Percentiles rank a stretch among this genome's conserved stretches.
Evolutionary conservation across 1,140 invertebrate species (phyloP).

Genomic region (Galendromus occidentalis): DNA sequence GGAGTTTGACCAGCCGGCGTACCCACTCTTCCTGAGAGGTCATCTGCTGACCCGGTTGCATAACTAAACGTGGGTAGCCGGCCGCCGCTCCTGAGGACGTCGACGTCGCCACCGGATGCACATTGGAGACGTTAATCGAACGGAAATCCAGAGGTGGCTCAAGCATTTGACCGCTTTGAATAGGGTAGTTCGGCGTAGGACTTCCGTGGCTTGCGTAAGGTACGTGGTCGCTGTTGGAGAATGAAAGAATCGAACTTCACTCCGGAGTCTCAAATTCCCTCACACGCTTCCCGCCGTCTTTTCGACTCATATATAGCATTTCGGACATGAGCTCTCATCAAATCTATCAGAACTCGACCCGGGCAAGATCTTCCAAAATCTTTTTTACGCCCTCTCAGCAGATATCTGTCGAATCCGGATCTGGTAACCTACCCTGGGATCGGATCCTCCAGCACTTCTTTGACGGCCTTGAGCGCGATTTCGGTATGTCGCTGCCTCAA

Average conservation of each 20-base stretch:
- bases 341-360: too few species aligned
- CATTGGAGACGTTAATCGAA: conserved; percentile 4
- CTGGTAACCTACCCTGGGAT: too few species aligned
- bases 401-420: too few species aligned
- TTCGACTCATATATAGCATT: too few species aligned
- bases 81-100: background rate
- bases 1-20: background rate
- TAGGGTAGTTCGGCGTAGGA: background rate
- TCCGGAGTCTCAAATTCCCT: too few species aligned
- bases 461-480: background rate
- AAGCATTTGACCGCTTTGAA: background rate
- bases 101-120: background rate
- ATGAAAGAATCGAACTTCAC: too few species aligned
- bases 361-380: too few species aligned
- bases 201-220: too few species aligned
- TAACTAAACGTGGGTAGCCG: background rate
- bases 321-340: too few species aligned
- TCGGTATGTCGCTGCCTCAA: background rate
- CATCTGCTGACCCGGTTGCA: background rate
- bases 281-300: too few species aligned
- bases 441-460: background rate
- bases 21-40: conserved; percentile 10
- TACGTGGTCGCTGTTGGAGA: too few species aligned
- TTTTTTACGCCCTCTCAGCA: too few species aligned
- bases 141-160: conserved; percentile 1